Base-by-base conservation (phyloP, 2,888 invertebrate species). In the Polymixis flavicincta region DNA sequence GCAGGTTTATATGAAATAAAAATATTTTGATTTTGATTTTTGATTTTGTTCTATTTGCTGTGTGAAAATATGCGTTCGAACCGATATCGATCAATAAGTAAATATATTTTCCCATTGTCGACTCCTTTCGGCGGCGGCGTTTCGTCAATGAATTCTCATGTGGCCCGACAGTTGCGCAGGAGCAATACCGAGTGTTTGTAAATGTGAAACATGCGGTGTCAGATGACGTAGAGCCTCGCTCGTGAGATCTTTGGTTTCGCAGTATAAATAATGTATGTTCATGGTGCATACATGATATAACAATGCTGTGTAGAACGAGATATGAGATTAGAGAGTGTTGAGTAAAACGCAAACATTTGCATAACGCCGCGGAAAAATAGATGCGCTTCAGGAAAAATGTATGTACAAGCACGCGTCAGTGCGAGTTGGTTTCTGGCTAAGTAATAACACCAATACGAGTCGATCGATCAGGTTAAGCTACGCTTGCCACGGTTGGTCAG, bases 61-160 rank as follows among this genome's bases (percentile, higher is more conserved):
- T 88, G 89, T 85, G 88, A 89, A 90, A 89, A 87, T 87, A 82
- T 86, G 64, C 78, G 80, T 87, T 85, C 84, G 73, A 78, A 82
- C 79, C 80, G 79, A 85, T 37, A 37, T 89, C 82, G 75, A 83
- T 85, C 80, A 79, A 85, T 87, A 83, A 81, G 74, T 80, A 82
- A 85, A 90, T 88, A 90, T 88, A 89, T 90, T 89, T 92, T 91
- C 89, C 85, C 90, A 92, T 89, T 91, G 87, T 90, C 84, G 76
- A 82, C 85, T 85, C 82, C 76, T 86, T 86, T 87, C 76, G 83
- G 84, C 79, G 87, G 87, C 76, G 83, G 84, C 79, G 87, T 90
- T 91, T 90, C 83, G 89, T 88, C 87, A 89, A 90, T 88, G 85
- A 88, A 85, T 88, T 89, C 82, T 86, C 85, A 82, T 85, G 86